These are phyloP conservation scores for Melanchra persicariae DNA, from an alignment of 2,888 invertebrate species.

Conservation along the genomic window DNA sequence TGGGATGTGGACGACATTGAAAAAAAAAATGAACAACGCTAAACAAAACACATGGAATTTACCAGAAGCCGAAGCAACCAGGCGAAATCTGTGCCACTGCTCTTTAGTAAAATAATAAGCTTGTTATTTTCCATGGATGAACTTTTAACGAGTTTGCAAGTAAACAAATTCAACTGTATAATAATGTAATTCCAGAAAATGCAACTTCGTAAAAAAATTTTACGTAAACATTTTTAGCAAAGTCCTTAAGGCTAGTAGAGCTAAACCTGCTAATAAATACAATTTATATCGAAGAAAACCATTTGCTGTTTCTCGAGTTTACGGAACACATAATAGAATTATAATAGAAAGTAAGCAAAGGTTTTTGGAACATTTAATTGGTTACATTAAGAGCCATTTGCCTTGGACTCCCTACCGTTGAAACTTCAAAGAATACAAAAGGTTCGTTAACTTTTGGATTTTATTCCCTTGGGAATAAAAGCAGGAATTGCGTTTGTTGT, in stretches of 20 bases:
- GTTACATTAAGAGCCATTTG: slow-evolving; percentile 54
- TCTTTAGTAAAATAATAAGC: slow-evolving; percentile 5
- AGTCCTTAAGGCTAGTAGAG: background rate
- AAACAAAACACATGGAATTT: background rate
- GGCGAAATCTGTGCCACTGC: background rate
- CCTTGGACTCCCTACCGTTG: slow-evolving; percentile 20
- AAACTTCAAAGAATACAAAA: slow-evolving; percentile 59
- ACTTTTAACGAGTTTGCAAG: slow-evolving; percentile 35
- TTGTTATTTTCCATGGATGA: slow-evolving; percentile 21
- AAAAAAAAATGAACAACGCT: background rate
- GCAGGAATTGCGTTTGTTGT: slow-evolving; percentile 22
- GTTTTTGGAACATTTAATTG: slow-evolving; percentile 62
- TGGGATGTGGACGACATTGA: background rate
- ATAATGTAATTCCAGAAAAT: slow-evolving; percentile 25
- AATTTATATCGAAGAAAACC: slow-evolving; percentile 22
- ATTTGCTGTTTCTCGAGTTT: slow-evolving; percentile 26
- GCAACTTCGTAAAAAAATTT: slow-evolving; percentile 12
- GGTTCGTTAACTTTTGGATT: slow-evolving; percentile 54
- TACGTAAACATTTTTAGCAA: background rate
- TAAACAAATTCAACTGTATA: slow-evolving; percentile 27
- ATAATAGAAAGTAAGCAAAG: slow-evolving; percentile 36
- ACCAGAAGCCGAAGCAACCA: background rate
- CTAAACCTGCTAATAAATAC: slow-evolving; percentile 14
- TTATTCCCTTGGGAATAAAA: slow-evolving; percentile 32
- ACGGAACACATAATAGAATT: slow-evolving; percentile 33